Base-by-base conservation (phyloP, 1,140 invertebrate genomes). In the Archegozetes longisetosus region DNA sequence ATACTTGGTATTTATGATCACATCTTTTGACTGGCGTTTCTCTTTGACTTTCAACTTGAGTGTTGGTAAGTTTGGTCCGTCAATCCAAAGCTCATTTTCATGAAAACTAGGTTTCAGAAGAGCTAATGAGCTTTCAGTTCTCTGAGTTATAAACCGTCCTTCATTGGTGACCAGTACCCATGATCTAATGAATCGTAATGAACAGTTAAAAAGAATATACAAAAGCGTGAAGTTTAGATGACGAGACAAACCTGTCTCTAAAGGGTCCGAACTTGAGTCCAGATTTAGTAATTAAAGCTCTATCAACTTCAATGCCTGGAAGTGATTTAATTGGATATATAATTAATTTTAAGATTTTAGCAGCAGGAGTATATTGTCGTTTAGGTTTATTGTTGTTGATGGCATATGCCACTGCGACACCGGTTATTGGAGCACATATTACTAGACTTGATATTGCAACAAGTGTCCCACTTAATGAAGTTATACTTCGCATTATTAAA, bases 291-390 rank as follows among this genome's bases (percentile, higher is more conserved):
- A 58, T 27, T 20, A 27, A 20, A 6, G 50, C 12, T 9, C 25
- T 9, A 53, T 58, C 48, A 12, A 58, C 57, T 53, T 58, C 57
- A 32, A 55, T 32, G 40, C 57, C 57, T 29, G 6, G 26, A 20
- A 58, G 23, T 23, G 57, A 58, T 53, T 58, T 58, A 9, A 58
- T 58, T 32, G 57, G 57, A 32, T 58, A 58, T n/a, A 58, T 51
- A 24, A 58, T 58, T 23, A 58, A 53, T 46, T 58, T 58, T 9
- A 50, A 17, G 1, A 58, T 51, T 40, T 40, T 40, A 9, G 32
- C 32, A 6, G 17, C 32, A 9, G 6, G 6, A 9, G 6, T 40
- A 40, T 40, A 40, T 9, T 40, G 6, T 9, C 32, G 32, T 40
- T 40, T 40, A 9, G 6, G 32, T 40, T 40, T 40, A 9, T 40